These are phyloP conservation scores for Drosophila kuntzei DNA, from an alignment of 2,888 invertebrate genomes.

Conservation along the genomic window DNA sequence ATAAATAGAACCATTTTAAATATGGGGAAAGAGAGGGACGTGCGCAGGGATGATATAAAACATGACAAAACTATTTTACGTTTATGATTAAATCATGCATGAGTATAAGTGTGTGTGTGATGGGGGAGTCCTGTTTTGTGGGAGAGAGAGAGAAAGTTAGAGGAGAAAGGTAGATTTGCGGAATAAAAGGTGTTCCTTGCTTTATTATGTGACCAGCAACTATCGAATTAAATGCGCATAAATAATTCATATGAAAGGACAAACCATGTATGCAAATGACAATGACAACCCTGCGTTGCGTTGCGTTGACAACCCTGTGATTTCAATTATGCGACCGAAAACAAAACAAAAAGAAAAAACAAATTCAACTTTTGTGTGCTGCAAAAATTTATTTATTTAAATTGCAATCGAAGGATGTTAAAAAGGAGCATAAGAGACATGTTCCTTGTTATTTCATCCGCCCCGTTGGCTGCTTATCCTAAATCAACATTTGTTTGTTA, in stretches of 20 bases:
- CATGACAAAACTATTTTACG: slow-evolving; percentile 76
- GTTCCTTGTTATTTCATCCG: slow-evolving; percentile 31
- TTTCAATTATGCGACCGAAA: slow-evolving; percentile 65
- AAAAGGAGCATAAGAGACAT: slow-evolving; percentile 27
- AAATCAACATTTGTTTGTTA: slow-evolving; percentile 72
- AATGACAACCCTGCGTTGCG: slow-evolving; percentile 60
- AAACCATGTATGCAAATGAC: slow-evolving; percentile 63
- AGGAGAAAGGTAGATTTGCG: not conserved
- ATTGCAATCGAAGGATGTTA: slow-evolving; percentile 65
- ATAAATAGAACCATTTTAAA: slow-evolving; percentile 54
- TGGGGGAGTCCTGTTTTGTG: not conserved
- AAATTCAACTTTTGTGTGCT: slow-evolving; percentile 20
- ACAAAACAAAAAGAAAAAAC: not conserved
- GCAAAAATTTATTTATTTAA: slow-evolving; percentile 69
- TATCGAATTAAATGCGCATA: slow-evolving; percentile 76
- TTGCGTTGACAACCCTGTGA: slow-evolving; percentile 63
- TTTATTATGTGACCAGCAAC: slow-evolving; percentile 54
- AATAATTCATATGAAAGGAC: slow-evolving; percentile 69
- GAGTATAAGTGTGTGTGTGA: slow-evolving; percentile 6
- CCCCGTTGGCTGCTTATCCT: slow-evolving; percentile 63
- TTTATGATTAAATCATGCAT: slow-evolving; percentile 78
- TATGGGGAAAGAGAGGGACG: slow-evolving; percentile 5
- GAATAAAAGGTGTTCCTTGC: slow-evolving; percentile 34
- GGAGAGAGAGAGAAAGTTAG: not conserved
- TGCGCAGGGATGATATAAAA: slow-evolving; percentile 38